These are phyloP conservation scores for Epinotia ramella DNA, from an alignment of 2,888 invertebrate species.

Conservation along the genomic window DNA sequence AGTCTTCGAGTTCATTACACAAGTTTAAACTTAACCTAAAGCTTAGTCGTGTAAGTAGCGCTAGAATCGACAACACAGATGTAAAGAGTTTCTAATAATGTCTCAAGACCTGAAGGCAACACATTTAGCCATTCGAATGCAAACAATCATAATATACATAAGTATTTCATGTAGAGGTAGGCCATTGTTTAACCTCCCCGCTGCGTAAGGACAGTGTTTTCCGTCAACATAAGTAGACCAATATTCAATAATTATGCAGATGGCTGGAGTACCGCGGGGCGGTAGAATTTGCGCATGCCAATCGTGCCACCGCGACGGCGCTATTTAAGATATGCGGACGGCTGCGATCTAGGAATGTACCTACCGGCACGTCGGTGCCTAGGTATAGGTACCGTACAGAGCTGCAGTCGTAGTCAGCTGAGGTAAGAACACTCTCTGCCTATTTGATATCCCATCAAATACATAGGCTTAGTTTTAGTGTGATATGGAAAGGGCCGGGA, in stretches of 20 bases:
- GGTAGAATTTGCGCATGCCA: conserved; percentile 58
- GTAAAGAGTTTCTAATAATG: background rate
- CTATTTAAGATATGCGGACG: conserved; percentile 67
- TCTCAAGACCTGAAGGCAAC: background rate
- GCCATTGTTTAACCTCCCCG: background rate
- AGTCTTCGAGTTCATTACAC: too few relatives aligned
- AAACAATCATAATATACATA: background rate
- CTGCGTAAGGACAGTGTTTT: background rate
- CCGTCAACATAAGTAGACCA: conserved; percentile 15
- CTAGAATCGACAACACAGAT: too few relatives aligned
- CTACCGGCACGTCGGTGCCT: conserved; percentile 8
- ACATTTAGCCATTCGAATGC: background rate
- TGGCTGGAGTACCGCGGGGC: conserved; percentile 43
- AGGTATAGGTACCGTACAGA: background rate
- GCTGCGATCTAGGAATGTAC: conserved; percentile 50
- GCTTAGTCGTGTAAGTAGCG: too few relatives aligned
- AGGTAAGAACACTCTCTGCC: too few relatives aligned
- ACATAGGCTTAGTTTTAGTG: too few relatives aligned
- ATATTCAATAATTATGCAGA: conserved; percentile 31
- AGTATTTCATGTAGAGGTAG: background rate
- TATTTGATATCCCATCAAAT: too few relatives aligned
- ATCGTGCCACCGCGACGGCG: conserved; percentile 58
- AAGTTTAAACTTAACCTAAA: too few relatives aligned
- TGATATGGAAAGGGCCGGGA: too few relatives aligned
- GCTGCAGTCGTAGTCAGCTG: background rate